Percentiles rank a stretch among this genome's conserved stretches.
These are phyloP conservation scores for Harpalus rubripes DNA, from an alignment of 2,888 invertebrate genomes.

Conservation along the genomic window DNA sequence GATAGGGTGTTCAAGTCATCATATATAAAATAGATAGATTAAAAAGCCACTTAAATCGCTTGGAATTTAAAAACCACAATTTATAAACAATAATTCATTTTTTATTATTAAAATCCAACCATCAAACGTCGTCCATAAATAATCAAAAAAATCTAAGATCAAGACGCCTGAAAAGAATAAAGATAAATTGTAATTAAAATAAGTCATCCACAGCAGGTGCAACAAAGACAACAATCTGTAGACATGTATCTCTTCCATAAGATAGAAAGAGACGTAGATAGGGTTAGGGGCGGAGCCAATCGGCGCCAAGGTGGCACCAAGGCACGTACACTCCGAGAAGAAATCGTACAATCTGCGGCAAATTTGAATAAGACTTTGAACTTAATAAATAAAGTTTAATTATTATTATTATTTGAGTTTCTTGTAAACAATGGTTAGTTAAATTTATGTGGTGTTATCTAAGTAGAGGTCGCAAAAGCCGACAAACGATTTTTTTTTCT, in stretches of 20 bases:
- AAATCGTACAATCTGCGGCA: background rate
- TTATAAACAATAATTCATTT: too few species aligned
- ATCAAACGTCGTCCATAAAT: background rate
- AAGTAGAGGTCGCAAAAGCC: constrained; percentile 61
- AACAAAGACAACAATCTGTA: constrained; percentile 35
- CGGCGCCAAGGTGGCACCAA: constrained; percentile 73
- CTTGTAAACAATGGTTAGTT: background rate
- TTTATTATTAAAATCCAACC: background rate
- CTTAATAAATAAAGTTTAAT: background rate
- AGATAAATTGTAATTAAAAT: constrained; percentile 74
- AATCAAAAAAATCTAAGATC: constrained; percentile 2
- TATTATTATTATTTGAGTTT: constrained; percentile 3
- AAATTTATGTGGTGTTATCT: background rate
- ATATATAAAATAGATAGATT: too few species aligned
- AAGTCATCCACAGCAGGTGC: constrained; percentile 52
- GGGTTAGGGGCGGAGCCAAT: constrained; percentile 73
- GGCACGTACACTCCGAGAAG: constrained; percentile 69
- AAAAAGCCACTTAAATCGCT: too few species aligned
- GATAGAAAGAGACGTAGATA: constrained; percentile 68
- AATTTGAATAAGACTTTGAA: background rate
- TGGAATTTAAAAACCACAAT: too few species aligned
- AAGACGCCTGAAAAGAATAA: constrained; percentile 70
- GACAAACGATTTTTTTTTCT: constrained; percentile 70
- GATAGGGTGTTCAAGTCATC: too few species aligned
- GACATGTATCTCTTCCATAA: background rate